phyloP scores from a whole-genome alignment of 2,797 vertebrate genomes.

The Acanthurus tractus region DNA sequence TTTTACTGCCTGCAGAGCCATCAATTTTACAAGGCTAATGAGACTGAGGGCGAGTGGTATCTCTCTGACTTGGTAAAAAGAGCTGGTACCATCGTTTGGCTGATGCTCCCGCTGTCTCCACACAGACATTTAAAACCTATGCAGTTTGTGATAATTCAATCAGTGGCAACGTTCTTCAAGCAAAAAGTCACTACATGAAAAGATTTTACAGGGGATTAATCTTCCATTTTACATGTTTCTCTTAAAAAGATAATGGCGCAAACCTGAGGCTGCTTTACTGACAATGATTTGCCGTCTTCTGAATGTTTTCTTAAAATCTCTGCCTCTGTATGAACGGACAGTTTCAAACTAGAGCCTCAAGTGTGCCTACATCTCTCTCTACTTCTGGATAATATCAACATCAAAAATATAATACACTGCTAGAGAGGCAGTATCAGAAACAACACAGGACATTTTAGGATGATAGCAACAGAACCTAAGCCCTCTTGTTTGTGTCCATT shows the following conservation, averaged over 20 bases:
- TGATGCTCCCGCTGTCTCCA: slow-evolving; percentile 37
- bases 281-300: slow-evolving; percentile 30
- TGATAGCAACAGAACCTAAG: slow-evolving; percentile 16
- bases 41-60: slow-evolving; percentile 19
- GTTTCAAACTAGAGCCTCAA: slow-evolving; percentile 35
- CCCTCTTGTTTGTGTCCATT: slow-evolving; percentile 16
- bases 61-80: slow-evolving; percentile 6
- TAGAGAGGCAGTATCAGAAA: slow-evolving; percentile 32
- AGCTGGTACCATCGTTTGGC: slow-evolving; percentile 39
- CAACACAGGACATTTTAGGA: slow-evolving; percentile 1
- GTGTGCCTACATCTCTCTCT: slow-evolving; percentile 29
- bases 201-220: slow-evolving; percentile 19
- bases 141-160: slow-evolving; percentile 69
- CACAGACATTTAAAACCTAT: slow-evolving; percentile 62
- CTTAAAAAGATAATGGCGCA: not conserved
- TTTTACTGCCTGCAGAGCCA: slow-evolving; percentile 27
- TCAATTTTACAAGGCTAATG: slow-evolving; percentile 24
- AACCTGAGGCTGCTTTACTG: slow-evolving; percentile 41
- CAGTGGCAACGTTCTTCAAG: slow-evolving; percentile 39
- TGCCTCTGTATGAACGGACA: slow-evolving; percentile 33
- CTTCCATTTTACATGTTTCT: slow-evolving; percentile 6
- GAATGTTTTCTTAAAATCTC: slow-evolving; percentile 47
- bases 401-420: slow-evolving; percentile 23
- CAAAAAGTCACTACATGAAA: slow-evolving; percentile 21
- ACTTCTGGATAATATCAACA: slow-evolving; percentile 13